A percentile compares a stretch with the other conserved stretches of the same genome.
Conservation (phyloP, 64 coral and sea anemone genomes). For the Pocillopora verrucosa region DNA sequence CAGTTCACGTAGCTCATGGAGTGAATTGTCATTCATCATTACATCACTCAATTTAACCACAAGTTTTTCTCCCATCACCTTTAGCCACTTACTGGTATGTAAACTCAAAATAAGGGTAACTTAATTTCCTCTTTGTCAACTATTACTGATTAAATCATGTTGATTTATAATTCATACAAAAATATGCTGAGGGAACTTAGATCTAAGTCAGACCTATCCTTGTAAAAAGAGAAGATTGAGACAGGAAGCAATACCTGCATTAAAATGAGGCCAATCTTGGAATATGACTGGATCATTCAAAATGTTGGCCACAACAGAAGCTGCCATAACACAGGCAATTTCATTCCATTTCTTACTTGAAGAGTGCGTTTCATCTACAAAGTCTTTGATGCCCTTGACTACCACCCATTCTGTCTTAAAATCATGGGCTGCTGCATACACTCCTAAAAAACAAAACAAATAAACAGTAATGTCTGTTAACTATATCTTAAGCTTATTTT, state of each 20-base stretch:
- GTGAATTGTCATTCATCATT: no score
- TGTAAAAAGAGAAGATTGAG: not conserved
- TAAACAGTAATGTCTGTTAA: not conserved
- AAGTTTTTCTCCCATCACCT: no score
- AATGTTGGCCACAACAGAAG: not conserved
- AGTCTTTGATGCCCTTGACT: not conserved
- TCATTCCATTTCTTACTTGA: not conserved
- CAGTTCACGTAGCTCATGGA: no score
- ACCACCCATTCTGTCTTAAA: not conserved
- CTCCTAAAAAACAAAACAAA: not conserved
- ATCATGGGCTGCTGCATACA: constrained; percentile 4
- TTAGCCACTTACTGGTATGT: no score
- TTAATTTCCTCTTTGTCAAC: no score
- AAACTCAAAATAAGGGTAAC: no score
- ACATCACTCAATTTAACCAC: no score
- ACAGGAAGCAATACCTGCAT: not conserved
- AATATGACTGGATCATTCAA: constrained; percentile 2
- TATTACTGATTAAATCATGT: no score
- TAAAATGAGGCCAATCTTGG: not conserved
- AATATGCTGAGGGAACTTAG: no score
- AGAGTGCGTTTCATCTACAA: not conserved
- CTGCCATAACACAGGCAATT: not conserved
- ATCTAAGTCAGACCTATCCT: no score
- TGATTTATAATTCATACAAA: no score
- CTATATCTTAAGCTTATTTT: no score